A percentile compares a stretch with the other conserved stretches of the same genome.
Evolutionary conservation across 1,140 invertebrate species (phyloP).

Genomic region (Eriosoma lanigerum): DNA sequence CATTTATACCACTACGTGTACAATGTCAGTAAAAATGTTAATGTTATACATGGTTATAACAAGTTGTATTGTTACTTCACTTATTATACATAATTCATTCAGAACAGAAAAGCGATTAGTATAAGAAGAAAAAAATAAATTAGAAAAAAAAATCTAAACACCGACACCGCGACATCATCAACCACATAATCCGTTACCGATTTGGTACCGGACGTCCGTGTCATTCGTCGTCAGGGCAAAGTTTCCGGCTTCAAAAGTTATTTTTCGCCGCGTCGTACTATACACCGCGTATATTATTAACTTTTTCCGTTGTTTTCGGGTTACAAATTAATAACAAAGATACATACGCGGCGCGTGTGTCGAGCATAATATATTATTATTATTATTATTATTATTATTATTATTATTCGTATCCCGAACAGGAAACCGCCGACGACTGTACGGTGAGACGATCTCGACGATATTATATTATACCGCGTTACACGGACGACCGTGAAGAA

Average conservation of each 20-base stretch:
- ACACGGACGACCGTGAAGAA: neutral
- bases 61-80: no score
- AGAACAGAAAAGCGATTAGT: no score
- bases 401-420: neutral
- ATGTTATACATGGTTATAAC: no score
- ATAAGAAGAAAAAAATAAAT: no score
- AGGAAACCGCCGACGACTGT: neutral
- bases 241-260: constrained; percentile 25
- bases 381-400: no score
- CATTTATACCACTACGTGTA: no score
- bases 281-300: constrained; percentile 4
- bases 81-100: no score
- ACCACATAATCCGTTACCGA: neutral
- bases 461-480: neutral
- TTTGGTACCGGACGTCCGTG: constrained; percentile 16
- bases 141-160: no score
- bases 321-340: neutral
- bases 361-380: no score
- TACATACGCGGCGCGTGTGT: neutral
- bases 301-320: neutral
- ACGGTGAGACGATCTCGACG: constrained; percentile 4
- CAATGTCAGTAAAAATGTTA: no score
- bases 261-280: neutral
- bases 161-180: neutral
- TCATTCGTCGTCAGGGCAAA: constrained; percentile 21